Percentiles rank a stretch among this genome's conserved stretches.
Evolutionary conservation across 2,888 invertebrate genomes (phyloP).

Genomic region (Caenorhabditis japonica): DNA sequence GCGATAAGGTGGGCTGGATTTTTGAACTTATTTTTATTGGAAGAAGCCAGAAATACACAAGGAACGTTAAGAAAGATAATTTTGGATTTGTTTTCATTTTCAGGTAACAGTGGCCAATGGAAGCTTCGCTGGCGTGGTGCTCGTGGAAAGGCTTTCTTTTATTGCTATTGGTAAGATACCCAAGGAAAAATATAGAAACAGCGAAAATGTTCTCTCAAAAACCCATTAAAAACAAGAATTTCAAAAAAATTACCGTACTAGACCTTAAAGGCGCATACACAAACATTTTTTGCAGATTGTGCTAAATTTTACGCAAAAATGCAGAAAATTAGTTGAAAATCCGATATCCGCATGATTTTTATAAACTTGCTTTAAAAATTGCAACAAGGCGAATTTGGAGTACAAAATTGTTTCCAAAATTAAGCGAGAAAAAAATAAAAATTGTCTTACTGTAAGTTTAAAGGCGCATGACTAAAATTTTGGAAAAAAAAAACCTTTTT

Average conservation of each 20-base stretch:
- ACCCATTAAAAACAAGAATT: no score
- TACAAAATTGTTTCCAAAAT: background rate
- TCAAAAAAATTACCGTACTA: no score
- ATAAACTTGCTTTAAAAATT: background rate
- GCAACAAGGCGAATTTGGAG: background rate
- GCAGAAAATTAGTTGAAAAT: background rate
- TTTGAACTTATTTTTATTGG: background rate
- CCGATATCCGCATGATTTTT: no score
- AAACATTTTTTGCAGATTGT: background rate
- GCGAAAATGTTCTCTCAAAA: no score
- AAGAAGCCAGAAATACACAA: no score
- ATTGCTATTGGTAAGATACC: slow-evolving; percentile 52
- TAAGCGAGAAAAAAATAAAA: background rate
- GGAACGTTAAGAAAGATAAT: no score
- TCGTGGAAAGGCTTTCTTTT: slow-evolving; percentile 52
- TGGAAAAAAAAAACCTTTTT: no score
- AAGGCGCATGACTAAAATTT: background rate
- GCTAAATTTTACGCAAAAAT: no score
- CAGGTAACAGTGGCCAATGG: slow-evolving; percentile 64
- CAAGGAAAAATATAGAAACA: no score
- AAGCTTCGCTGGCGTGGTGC: slow-evolving; percentile 57
- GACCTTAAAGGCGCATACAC: background rate
- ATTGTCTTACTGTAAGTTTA: background rate
- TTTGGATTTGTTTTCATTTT: slow-evolving; percentile 4
- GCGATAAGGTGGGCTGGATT: slow-evolving; percentile 53